A percentile compares a stretch with the other conserved stretches of the same genome.
These are phyloP conservation scores for Proisotoma minuta DNA, from an alignment of 2,888 invertebrate species.

Conservation along the genomic window DNA sequence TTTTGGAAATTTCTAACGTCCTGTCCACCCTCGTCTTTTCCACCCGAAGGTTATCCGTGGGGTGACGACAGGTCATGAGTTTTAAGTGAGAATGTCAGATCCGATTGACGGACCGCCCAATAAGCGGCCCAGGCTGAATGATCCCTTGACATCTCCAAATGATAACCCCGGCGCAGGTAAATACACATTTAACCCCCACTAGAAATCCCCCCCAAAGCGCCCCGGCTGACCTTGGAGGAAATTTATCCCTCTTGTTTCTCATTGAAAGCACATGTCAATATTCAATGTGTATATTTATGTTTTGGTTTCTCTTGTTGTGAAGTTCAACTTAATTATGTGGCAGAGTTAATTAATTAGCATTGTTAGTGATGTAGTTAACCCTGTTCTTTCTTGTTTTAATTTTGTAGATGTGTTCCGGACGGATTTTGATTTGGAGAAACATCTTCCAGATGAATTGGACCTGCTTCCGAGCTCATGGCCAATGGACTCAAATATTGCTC, in stretches of 20 bases:
- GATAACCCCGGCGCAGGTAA: conserved; percentile 60
- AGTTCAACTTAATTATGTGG: no score
- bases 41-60: not conserved
- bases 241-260: no score
- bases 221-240: no score
- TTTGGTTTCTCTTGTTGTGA: no score
- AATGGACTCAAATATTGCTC: conserved; percentile 52
- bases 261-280: no score
- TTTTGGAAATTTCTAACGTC: conserved; percentile 11
- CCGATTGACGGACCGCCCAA: conserved; percentile 92
- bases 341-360: no score
- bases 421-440: conserved; percentile 82
- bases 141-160: conserved; percentile 75
- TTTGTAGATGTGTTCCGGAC: conserved; percentile 72
- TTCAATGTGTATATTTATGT: no score
- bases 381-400: conserved; percentile 40
- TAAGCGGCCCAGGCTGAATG: conserved; percentile 89
- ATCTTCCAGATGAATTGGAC: conserved; percentile 85
- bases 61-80: conserved; percentile 18
- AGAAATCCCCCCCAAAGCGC: no score
- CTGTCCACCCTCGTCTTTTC: not conserved
- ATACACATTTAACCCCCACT: conserved; percentile 48
- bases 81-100: conserved; percentile 71
- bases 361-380: not conserved
- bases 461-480: conserved; percentile 65